phyloP scores from a whole-genome alignment of 2,888 invertebrate species.

The Drosophila prostipennis region DNA sequence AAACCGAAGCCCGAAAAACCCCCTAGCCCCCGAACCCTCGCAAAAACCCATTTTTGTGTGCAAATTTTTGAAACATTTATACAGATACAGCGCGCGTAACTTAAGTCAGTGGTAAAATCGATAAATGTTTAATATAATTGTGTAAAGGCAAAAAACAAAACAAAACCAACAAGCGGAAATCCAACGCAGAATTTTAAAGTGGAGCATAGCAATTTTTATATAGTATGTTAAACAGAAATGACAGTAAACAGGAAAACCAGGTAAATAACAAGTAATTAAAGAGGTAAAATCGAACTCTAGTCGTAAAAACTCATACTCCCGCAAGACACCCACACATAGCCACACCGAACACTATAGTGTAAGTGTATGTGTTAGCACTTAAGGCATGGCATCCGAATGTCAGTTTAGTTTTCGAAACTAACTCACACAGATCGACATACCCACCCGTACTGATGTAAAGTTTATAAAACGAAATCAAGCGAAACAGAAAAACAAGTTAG shows the following conservation, averaged over 20 bases:
- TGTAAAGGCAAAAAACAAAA: slow-evolving; percentile 44
- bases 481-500: slow-evolving; percentile 40
- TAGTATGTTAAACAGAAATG: slow-evolving; percentile 44
- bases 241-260: slow-evolving; percentile 66
- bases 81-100: slow-evolving; percentile 53
- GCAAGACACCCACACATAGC: neutral
- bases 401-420: slow-evolving; percentile 40
- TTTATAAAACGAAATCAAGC: slow-evolving; percentile 49
- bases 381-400: slow-evolving; percentile 26
- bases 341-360: slow-evolving; percentile 4
- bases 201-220: slow-evolving; percentile 62
- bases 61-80: slow-evolving; percentile 73
- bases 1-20: slow-evolving; percentile 4
- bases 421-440: slow-evolving; percentile 47
- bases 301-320: slow-evolving; percentile 11
- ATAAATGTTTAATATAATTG: slow-evolving; percentile 55
- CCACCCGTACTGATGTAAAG: slow-evolving; percentile 79
- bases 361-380: slow-evolving; percentile 15
- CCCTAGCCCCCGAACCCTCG: slow-evolving; percentile 5
- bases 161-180: slow-evolving; percentile 7
- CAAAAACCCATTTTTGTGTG: slow-evolving; percentile 52
- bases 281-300: slow-evolving; percentile 25
- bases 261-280: slow-evolving; percentile 52
- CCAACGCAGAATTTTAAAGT: slow-evolving; percentile 51
- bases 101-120: slow-evolving; percentile 29